These are phyloP conservation scores for Odontothrips loti DNA, from an alignment of 2,888 invertebrate genomes.

Conservation along the genomic window DNA sequence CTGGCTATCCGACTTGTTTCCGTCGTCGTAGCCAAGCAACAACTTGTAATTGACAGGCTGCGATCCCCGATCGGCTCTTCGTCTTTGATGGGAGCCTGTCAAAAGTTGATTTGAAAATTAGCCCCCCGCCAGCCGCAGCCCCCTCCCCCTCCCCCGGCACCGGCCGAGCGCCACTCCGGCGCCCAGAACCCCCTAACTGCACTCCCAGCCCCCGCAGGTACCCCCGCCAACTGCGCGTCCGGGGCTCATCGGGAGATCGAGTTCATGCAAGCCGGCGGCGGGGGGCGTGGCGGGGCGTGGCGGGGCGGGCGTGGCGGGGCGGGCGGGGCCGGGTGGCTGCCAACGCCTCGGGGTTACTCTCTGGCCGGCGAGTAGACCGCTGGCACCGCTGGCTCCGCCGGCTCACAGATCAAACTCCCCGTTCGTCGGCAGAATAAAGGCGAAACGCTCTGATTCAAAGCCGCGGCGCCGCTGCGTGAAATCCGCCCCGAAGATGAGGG, in stretches of 20 bases:
- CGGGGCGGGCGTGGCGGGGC: neutral
- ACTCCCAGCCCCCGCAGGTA: too few relatives aligned
- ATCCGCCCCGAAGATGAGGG: neutral
- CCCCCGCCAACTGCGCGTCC: too few relatives aligned
- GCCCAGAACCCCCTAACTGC: neutral
- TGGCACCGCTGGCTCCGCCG: too few relatives aligned
- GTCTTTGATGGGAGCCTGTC: conserved; percentile 25
- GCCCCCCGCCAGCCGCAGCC: neutral
- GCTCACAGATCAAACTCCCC: neutral
- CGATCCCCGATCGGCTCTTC: neutral
- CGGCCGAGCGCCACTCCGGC: neutral
- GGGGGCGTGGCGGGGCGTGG: neutral
- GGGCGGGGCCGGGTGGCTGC: neutral
- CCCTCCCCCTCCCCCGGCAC: neutral
- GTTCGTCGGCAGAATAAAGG: too few relatives aligned
- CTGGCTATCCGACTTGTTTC: too few relatives aligned
- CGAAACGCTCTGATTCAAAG: too few relatives aligned
- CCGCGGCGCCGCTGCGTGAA: neutral
- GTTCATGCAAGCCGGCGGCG: neutral
- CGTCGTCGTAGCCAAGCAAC: too few relatives aligned
- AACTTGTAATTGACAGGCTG: conserved; percentile 1
- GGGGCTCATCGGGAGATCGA: neutral
- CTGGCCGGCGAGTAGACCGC: neutral
- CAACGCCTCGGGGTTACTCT: neutral
- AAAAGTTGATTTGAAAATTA: conserved; percentile 25